Conservation (phyloP, 2,113 vertebrate species). For the Poeciliopsis retropinna region DNA sequence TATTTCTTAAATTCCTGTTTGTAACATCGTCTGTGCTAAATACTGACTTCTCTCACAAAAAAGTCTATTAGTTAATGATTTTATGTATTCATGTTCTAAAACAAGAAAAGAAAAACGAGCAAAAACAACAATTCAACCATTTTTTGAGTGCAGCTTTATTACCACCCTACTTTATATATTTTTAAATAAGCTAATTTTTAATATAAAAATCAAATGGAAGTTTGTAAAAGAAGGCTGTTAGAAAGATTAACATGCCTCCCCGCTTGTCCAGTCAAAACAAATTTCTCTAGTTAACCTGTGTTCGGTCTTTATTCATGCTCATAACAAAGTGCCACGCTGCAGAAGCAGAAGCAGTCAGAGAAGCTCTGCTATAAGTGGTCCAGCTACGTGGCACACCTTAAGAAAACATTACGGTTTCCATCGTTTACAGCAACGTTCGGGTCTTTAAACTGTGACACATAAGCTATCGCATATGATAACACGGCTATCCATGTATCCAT, state of each 20-base stretch:
- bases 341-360: not conserved
- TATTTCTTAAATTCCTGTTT: too few species aligned
- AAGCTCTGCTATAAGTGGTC: not conserved
- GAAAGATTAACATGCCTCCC: too few species aligned
- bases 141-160: not conserved
- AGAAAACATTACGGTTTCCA: not conserved
- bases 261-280: not conserved
- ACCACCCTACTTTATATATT: too few species aligned
- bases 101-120: not conserved
- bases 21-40: too few species aligned
- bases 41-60: too few species aligned
- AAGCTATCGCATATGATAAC: accelerated
- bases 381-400: constrained; percentile 66
- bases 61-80: too few species aligned
- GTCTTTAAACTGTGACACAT: not conserved
- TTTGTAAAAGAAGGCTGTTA: too few species aligned
- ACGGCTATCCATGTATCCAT: accelerated
- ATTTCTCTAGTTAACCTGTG: not conserved
- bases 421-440: accelerated
- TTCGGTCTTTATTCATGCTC: not conserved
- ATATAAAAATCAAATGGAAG: too few species aligned
- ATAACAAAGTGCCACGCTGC: not conserved
- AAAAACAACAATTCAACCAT: not conserved
- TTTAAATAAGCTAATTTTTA: too few species aligned
- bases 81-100: too few species aligned